A percentile compares a stretch with the other conserved stretches of the same genome.
phyloP scores from a whole-genome alignment of 2,113 vertebrate genomes.

The Hypanus sabinus region DNA sequence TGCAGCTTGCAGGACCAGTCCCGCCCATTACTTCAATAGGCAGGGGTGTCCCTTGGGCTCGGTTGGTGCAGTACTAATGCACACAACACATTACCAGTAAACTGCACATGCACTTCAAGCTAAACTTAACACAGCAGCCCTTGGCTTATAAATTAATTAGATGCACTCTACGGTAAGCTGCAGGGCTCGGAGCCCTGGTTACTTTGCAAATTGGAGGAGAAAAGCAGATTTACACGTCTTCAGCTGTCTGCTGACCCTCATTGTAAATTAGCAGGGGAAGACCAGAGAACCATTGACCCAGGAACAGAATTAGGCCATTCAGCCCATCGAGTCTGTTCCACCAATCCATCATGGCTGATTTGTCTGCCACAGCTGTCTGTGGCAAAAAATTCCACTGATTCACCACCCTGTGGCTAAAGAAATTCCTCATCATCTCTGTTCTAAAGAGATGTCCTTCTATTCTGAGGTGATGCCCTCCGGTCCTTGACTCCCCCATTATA shows the following conservation, averaged over 20 bases:
- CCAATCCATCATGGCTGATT: too few species aligned
- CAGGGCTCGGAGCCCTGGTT: background rate
- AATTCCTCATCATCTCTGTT: too few species aligned
- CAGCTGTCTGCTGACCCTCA: background rate
- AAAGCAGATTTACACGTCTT: background rate
- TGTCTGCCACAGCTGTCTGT: too few species aligned
- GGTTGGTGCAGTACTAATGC: background rate
- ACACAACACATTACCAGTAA: background rate
- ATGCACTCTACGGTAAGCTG: background rate
- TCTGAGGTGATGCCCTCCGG: too few species aligned
- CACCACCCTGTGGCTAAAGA: too few species aligned
- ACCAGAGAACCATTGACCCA: background rate
- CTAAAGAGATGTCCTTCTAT: too few species aligned
- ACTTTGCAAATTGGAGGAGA: background rate
- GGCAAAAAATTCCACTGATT: too few species aligned
- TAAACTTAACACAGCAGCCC: background rate
- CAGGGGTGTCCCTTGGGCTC: background rate
- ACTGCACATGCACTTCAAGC: background rate
- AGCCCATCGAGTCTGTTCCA: too few species aligned
- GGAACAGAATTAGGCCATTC: too few species aligned
- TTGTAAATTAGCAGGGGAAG: background rate
- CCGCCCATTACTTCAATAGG: background rate
- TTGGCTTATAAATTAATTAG: constrained; percentile 11
- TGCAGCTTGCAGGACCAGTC: background rate
- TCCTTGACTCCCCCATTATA: too few species aligned